A percentile compares a stretch with the other conserved stretches of the same genome.
These are phyloP conservation scores for Ptilonorhynchus violaceus DNA, from an alignment of 2,113 vertebrate species.

Conservation along the genomic window DNA sequence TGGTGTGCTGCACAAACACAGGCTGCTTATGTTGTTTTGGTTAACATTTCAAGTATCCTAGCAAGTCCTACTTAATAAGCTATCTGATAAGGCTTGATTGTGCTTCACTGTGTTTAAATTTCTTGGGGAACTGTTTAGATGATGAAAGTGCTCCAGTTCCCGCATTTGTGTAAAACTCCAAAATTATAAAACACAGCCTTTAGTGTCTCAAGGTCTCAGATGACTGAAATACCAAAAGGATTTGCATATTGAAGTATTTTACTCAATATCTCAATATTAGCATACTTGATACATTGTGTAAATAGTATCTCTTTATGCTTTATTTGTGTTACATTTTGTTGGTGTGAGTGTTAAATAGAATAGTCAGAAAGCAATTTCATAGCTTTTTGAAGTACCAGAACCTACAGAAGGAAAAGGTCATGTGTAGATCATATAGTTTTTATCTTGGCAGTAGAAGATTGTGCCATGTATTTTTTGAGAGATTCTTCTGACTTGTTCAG, in stretches of 20 bases:
- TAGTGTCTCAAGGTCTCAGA: neutral
- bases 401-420: neutral
- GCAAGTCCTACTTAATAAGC: slow-evolving; percentile 40
- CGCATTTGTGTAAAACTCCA: slow-evolving; percentile 23
- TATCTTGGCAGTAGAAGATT: neutral
- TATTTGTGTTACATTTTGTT: neutral
- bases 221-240: neutral
- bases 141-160: neutral
- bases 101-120: slow-evolving; percentile 51
- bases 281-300: neutral
- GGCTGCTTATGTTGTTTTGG: slow-evolving; percentile 15
- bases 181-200: neutral
- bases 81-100: slow-evolving; percentile 47
- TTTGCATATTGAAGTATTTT: neutral
- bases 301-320: neutral
- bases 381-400: neutral
- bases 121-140: slow-evolving; percentile 41
- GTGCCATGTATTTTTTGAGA: neutral
- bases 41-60: slow-evolving; percentile 26
- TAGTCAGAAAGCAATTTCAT: neutral
- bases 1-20: neutral
- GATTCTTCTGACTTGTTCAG: neutral
- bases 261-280: neutral
- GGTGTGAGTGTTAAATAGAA: neutral
- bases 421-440: neutral